Conservation (phyloP, 2,888 invertebrate genomes). For the Lomographa bimaculata region DNA sequence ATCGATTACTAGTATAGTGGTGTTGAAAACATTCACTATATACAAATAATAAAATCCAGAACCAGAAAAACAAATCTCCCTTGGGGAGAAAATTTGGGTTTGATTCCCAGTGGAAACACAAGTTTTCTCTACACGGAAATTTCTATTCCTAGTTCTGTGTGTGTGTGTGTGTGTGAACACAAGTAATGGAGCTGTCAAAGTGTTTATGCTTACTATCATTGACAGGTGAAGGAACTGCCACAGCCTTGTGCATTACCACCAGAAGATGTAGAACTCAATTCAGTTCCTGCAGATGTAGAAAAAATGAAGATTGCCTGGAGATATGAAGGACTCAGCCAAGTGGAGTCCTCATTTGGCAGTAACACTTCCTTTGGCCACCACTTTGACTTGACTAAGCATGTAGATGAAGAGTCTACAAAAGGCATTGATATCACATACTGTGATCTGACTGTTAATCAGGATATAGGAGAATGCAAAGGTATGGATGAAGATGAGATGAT, state of each 20-base stretch:
- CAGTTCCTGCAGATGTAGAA: constrained; percentile 55
- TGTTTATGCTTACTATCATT: too few species aligned
- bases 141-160: too few species aligned
- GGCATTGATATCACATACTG: constrained; percentile 84
- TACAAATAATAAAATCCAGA: too few species aligned
- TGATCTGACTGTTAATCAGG: constrained; percentile 52
- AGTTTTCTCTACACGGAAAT: too few species aligned
- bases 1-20: too few species aligned
- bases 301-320: constrained; percentile 96
- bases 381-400: constrained; percentile 91
- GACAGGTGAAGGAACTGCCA: constrained; percentile 78
- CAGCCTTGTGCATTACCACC: constrained; percentile 78
- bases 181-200: too few species aligned
- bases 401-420: constrained; percentile 84
- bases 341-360: constrained; percentile 80
- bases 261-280: constrained; percentile 58
- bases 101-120: too few species aligned
- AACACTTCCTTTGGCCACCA: constrained; percentile 87
- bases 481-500: too few species aligned
- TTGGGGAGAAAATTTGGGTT: too few species aligned
- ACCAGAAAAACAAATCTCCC: too few species aligned
- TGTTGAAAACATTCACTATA: too few species aligned
- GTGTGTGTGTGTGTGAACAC: too few species aligned
- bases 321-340: constrained; percentile 89
- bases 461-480: constrained; percentile 30